A percentile compares a stretch with the other conserved stretches of the same genome.
Evolutionary conservation across 2,113 vertebrate genomes (phyloP).

Genomic region (Hippolais icterina): DNA sequence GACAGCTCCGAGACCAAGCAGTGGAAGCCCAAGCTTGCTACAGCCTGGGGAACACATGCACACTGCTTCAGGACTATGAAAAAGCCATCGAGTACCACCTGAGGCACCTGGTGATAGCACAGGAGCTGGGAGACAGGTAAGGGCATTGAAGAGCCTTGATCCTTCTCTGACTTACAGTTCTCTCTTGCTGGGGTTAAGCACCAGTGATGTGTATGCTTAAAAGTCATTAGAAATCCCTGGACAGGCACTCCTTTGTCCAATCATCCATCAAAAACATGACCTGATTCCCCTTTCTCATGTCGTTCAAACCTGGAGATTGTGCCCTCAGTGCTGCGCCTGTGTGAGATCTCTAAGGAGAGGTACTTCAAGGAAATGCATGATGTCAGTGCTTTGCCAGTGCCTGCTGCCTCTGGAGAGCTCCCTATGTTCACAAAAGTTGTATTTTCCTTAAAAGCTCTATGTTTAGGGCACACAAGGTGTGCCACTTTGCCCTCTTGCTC

Average conservation of each 20-base stretch:
- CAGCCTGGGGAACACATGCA: slow-evolving; percentile 96
- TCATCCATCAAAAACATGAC: accelerated
- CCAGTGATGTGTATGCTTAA: not conserved
- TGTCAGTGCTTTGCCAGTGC: not conserved
- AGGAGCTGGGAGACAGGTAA: slow-evolving; percentile 93
- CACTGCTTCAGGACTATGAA: slow-evolving; percentile 89
- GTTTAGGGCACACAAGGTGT: not conserved
- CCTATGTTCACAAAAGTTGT: not conserved
- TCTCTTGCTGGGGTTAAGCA: not conserved
- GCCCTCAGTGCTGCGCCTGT: not conserved
- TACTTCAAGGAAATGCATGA: not conserved
- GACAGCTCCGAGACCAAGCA: slow-evolving; percentile 91
- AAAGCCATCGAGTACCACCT: slow-evolving; percentile 91
- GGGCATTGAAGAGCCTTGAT: not conserved
- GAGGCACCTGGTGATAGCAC: slow-evolving; percentile 92
- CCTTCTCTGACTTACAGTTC: not conserved
- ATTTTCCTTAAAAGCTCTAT: not conserved
- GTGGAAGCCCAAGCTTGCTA: slow-evolving; percentile 98
- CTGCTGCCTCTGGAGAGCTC: not conserved
- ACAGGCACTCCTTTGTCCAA: not conserved
- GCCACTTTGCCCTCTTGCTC: not conserved
- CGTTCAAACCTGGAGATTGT: not conserved
- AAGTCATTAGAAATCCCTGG: not conserved
- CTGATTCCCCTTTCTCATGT: not conserved
- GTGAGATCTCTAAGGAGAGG: not conserved